Conservation (phyloP, 1,140 invertebrate genomes). For the Pantala flavescens region DNA sequence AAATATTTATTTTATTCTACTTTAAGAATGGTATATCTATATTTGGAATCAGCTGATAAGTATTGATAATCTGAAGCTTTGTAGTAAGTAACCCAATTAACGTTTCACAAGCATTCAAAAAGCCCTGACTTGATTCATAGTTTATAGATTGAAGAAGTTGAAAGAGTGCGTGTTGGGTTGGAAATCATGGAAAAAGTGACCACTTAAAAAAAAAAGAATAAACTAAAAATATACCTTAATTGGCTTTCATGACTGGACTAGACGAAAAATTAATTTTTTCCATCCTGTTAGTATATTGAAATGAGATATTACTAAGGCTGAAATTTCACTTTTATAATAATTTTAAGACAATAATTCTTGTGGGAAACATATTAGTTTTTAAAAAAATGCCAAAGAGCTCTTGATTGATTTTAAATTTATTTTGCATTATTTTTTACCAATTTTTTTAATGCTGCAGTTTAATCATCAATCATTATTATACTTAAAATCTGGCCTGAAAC, state of each 20-base stretch:
- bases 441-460: background rate
- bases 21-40: conserved; percentile 10
- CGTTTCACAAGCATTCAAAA: conserved; percentile 1
- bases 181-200: background rate
- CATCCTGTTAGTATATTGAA: background rate
- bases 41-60: conserved; percentile 2
- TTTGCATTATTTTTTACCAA: background rate
- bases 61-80: background rate
- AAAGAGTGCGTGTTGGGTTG: background rate
- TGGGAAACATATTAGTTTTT: background rate
- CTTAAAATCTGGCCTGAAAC: no score
- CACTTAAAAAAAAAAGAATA: background rate
- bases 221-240: background rate
- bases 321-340: conserved; percentile 9
- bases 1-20: conserved; percentile 11
- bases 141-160: background rate
- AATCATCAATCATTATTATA: background rate
- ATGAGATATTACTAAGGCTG: conserved; percentile 2
- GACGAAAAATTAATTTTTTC: background rate
- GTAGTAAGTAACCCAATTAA: background rate
- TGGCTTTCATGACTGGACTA: background rate
- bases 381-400: background rate
- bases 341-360: background rate
- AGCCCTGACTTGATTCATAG: conserved; percentile 2
- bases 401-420: background rate